phyloP scores from a whole-genome alignment of 2,888 invertebrate genomes.

The Lasioglossum lativentre region DNA sequence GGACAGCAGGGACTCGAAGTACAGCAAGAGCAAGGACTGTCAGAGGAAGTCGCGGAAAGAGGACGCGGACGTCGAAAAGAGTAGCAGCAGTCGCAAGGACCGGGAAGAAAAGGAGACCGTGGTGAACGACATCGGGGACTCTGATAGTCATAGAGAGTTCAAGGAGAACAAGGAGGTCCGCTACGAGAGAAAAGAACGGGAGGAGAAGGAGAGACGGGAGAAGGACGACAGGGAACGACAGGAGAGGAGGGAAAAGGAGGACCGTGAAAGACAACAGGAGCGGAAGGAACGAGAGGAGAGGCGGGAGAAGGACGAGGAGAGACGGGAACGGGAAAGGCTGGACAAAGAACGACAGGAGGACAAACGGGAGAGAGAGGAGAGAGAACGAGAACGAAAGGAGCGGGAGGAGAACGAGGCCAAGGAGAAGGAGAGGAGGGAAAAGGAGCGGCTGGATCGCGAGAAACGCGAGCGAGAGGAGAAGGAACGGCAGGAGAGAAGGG shows the following conservation, averaged over 20 bases:
- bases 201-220: constrained; percentile 75
- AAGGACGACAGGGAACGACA: constrained; percentile 76
- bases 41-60: constrained; percentile 80
- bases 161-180: constrained; percentile 75
- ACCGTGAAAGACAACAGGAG: constrained; percentile 75
- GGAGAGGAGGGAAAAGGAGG: constrained; percentile 77
- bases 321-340: constrained; percentile 80
- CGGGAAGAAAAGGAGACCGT: constrained; percentile 70
- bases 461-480: constrained; percentile 76
- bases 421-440: constrained; percentile 81
- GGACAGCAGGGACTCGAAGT: constrained; percentile 80
- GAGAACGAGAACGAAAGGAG: constrained; percentile 77
- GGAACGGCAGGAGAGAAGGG: constrained; percentile 74
- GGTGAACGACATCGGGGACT: constrained; percentile 62
- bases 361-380: constrained; percentile 80
- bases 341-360: constrained; percentile 81
- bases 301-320: constrained; percentile 78
- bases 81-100: constrained; percentile 75
- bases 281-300: constrained; percentile 78
- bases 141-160: constrained; percentile 69
- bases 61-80: constrained; percentile 74
- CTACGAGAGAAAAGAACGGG: constrained; percentile 77
- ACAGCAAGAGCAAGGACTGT: constrained; percentile 81
- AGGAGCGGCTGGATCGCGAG: constrained; percentile 77
- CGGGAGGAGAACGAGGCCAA: constrained; percentile 78